Base-by-base conservation (phyloP, 2,888 invertebrate species). In the Tillus elongatus region DNA sequence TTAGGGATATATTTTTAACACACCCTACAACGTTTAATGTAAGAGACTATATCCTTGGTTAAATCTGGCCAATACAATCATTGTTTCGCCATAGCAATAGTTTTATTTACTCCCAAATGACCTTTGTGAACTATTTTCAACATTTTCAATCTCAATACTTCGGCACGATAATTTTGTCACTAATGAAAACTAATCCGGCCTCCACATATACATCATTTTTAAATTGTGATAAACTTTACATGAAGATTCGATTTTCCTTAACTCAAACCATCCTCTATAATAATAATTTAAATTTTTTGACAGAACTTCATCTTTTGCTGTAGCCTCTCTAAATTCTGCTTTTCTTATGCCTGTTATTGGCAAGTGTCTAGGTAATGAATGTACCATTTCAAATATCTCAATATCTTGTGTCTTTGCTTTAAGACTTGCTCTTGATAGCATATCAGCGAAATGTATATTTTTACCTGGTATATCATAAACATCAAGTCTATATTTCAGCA, bases 371-470 rank as follows among this genome's bases (percentile, higher is more conserved):
- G 43, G 35, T 2, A 46, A 40, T 8, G 36, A 33, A 15, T 46
- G 46, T 9, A 46, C 40, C 45, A 46, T 46, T 32, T 47, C 41
- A 2, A 37, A 39, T 41, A 49, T 42, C 19, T 47, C 42, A 16
- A 14, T 15, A 29, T 49, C 41, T 12, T 3, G n/a, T 9, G 2
- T 27, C 12, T 39, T 30, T 14, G 9, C n/a, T 36, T 45, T 32
- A 33, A 42, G 30, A 37, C 37, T 42, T 10, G 42, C 15, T 15
- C 45, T 32, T 16, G 44, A 43, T 14, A 46, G 16, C 41, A 49
- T 44, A 15, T 45, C 44, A 6, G 44, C 47, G 33, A 49, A 45
- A 30, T 46, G 46, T 11, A 45, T 37, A 26, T 46, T 13, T 45
- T 48, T 45, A 15, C 42, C 41, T 10, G 46, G 42, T 4, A 45